Evolutionary conservation across 2,888 invertebrate genomes (phyloP).

Genomic region (Omphaloscelis lunosa): DNA sequence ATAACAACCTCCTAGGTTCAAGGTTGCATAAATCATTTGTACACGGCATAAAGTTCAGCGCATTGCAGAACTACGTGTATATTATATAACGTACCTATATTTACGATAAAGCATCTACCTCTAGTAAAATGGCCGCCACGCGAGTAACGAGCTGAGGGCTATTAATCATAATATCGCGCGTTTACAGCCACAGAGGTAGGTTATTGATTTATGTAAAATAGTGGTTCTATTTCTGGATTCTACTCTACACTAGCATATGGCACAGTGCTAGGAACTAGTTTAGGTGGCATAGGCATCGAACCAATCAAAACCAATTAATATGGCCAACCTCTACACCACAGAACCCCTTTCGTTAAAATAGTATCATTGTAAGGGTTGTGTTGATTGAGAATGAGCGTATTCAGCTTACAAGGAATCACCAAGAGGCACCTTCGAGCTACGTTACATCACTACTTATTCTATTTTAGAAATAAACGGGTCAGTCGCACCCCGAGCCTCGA

Average conservation of each 20-base stretch:
- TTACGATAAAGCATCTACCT: not conserved
- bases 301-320: not conserved
- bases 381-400: not conserved
- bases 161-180: conserved; percentile 44
- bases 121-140: conserved; percentile 14
- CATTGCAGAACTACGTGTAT: conserved; percentile 43
- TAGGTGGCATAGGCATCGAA: no score
- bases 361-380: not conserved
- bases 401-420: not conserved
- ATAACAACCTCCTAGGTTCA: conserved; percentile 15
- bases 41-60: conserved; percentile 36
- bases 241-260: not conserved
- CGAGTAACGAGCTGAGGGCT: not conserved
- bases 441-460: no score
- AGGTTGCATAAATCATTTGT: conserved; percentile 28
- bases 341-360: not conserved
- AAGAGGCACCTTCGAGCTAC: not conserved
- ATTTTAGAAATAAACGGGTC: not conserved
- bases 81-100: not conserved
- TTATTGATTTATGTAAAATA: conserved; percentile 46
- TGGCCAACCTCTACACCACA: not conserved
- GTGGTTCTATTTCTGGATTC: not conserved
- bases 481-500: not conserved
- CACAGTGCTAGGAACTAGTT: not conserved
- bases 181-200: not conserved